Evolutionary conservation across 2,797 vertebrate genomes (phyloP), one percentile per base, ranked within the genome.

Genomic region (Alosa sapidissima): DNA sequence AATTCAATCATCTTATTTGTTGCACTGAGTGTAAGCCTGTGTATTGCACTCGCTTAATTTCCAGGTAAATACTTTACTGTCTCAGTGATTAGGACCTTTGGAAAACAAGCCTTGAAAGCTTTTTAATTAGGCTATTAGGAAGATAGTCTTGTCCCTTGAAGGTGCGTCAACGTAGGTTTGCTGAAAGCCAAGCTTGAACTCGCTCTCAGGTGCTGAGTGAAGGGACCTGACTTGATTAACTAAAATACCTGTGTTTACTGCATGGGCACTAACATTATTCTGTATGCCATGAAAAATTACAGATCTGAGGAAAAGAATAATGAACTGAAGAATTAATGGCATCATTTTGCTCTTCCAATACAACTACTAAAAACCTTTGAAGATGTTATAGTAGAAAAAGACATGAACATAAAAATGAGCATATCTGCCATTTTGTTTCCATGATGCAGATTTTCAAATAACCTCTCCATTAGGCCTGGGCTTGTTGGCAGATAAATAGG

Each of bases 61-160:
- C 62, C 87, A 85, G 91, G 90, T 90, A 91, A 91, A 92, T 88
- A 90, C 89, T 88, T 85, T 89, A 91, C 89, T 93, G 87, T 92
- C 88, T 93, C 84, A 0, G 68, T 92, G 90, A 95, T 94, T 93
- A 90, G 90, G 91, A 89, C 88, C 89, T 91, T 89, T 91, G 93
- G 91, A 92, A 94, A 95, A 95, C 94, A 95, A 91, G 92, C 92
- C 91, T 84, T 95, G 93, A 96, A 95, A 96, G 95, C 95, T 95
- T 95, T 96, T 95, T 95, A 94, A 96, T 96, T 93, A 94, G 65
- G 87, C 89, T 88, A 82, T 91, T 91, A 90, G 89, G 92, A 91
- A 93, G 91, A 87, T 91, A 92, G 89, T 88, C 85, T 87, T 51
- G 85, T 90, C 87, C 91, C 92, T 92, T 89, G 92, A 87, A 36